Evolutionary conservation across 2,113 vertebrate genomes (phyloP).

Genomic region (Bostrychus sinensis): DNA sequence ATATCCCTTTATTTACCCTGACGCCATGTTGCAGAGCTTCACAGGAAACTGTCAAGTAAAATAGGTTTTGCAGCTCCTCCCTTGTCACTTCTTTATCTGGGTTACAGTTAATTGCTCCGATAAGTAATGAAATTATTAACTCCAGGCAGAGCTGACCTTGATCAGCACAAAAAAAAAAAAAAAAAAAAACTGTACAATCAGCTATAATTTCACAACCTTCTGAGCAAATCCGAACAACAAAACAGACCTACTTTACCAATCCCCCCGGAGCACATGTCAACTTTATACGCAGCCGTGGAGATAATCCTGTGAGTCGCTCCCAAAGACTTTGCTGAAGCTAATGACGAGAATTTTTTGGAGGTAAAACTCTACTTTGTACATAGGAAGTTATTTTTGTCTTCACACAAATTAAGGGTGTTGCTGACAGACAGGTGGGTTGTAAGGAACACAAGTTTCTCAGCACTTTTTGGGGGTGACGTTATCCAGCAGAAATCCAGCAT

Average conservation of each 20-base stretch:
- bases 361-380: conserved; percentile 7
- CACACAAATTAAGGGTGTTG: neutral
- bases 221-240: conserved; percentile 26
- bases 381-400: conserved; percentile 7
- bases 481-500: neutral
- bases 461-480: neutral
- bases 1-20: conserved; percentile 3
- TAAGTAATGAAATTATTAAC: conserved; percentile 34
- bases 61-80: conserved; percentile 7
- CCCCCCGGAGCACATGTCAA: conserved; percentile 50
- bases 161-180: conserved; percentile 19
- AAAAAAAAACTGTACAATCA: conserved; percentile 30
- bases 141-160: conserved; percentile 44
- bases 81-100: conserved; percentile 45
- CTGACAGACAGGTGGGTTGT: neutral
- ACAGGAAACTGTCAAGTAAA: conserved; percentile 3
- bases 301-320: conserved; percentile 19
- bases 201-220: conserved; percentile 35
- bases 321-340: conserved; percentile 13
- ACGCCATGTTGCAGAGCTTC: neutral
- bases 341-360: conserved; percentile 4
- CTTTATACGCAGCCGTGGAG: conserved; percentile 24
- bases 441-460: neutral
- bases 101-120: conserved; percentile 51
- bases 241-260: conserved; percentile 44